A percentile compares a stretch with the other conserved stretches of the same genome.
These are phyloP conservation scores for Paratrypauchen microcephalus DNA, from an alignment of 2,797 vertebrate genomes.

Conservation along the genomic window DNA sequence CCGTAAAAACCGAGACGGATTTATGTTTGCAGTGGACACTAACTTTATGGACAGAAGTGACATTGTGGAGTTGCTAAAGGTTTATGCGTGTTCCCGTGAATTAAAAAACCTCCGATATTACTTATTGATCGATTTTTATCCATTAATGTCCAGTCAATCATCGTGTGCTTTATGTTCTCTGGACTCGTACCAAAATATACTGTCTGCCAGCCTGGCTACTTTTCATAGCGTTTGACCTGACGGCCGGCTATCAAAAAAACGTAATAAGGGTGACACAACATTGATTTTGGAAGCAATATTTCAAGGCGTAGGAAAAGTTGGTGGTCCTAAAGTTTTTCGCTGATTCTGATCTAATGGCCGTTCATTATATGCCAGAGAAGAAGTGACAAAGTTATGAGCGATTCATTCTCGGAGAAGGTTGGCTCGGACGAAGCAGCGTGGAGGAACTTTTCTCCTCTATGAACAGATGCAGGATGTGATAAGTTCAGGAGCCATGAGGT, in stretches of 20 bases:
- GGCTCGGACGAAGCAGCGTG: not conserved
- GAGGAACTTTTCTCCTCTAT: not conserved
- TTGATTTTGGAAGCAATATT: conserved; percentile 49
- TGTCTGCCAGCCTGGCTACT: conserved; percentile 50
- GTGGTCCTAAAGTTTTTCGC: conserved; percentile 32
- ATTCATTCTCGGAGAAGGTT: not conserved
- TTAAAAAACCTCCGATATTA: conserved; percentile 79
- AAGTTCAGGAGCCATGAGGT: not conserved
- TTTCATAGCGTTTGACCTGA: conserved; percentile 61
- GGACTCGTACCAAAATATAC: conserved; percentile 54
- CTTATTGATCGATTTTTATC: conserved; percentile 78
- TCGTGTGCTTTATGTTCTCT: conserved; percentile 69
- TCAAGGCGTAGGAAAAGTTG: conserved; percentile 30
- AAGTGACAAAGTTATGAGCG: conserved; percentile 5
- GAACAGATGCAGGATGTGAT: not conserved
- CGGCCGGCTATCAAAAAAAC: conserved; percentile 53
- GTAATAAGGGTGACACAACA: conserved; percentile 60
- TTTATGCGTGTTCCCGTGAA: conserved; percentile 72
- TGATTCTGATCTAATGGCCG: conserved; percentile 10
- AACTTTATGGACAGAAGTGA: conserved; percentile 80
- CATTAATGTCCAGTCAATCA: conserved; percentile 76
- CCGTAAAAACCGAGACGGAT: conserved; percentile 53
- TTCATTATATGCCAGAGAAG: not conserved
- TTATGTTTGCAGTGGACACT: conserved; percentile 68
- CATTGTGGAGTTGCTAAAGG: conserved; percentile 82